A percentile compares a stretch with the other conserved stretches of the same genome.
These are phyloP conservation scores for Oithona nana DNA, from an alignment of 2,888 invertebrate genomes.

Conservation along the genomic window DNA sequence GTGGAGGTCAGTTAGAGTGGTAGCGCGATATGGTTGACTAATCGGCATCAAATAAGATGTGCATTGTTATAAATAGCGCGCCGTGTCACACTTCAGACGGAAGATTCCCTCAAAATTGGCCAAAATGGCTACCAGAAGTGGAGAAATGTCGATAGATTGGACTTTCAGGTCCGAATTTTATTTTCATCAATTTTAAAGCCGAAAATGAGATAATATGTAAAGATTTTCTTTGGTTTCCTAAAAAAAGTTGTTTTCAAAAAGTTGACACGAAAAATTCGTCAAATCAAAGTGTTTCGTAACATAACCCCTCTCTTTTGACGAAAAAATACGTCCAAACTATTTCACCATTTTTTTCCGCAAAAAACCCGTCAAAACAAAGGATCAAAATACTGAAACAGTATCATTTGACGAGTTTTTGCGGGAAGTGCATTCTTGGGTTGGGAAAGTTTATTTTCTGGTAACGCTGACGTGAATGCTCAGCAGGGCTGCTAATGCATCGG, in stretches of 20 bases:
- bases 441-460: neutral
- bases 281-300: too few species aligned
- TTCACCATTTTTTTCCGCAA: neutral
- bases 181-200: neutral
- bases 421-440: too few species aligned
- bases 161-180: too few species aligned
- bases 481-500: neutral
- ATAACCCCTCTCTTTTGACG: neutral
- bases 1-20: too few species aligned
- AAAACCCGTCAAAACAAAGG: too few species aligned
- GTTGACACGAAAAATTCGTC: too few species aligned
- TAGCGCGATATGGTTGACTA: neutral
- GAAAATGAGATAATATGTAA: too few species aligned
- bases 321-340: neutral
- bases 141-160: too few species aligned
- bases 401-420: too few species aligned
- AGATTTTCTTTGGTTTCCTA: too few species aligned
- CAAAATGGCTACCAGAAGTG: neutral
- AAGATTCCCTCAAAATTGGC: neutral
- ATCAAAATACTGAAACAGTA: too few species aligned
- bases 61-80: neutral
- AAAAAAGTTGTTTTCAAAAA: too few species aligned
- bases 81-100: neutral
- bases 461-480: neutral
- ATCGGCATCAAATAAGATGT: neutral